Percentiles rank a stretch among this genome's conserved stretches.
Conservation (phyloP, 2,888 invertebrate species). For the Salticus scenicus region DNA sequence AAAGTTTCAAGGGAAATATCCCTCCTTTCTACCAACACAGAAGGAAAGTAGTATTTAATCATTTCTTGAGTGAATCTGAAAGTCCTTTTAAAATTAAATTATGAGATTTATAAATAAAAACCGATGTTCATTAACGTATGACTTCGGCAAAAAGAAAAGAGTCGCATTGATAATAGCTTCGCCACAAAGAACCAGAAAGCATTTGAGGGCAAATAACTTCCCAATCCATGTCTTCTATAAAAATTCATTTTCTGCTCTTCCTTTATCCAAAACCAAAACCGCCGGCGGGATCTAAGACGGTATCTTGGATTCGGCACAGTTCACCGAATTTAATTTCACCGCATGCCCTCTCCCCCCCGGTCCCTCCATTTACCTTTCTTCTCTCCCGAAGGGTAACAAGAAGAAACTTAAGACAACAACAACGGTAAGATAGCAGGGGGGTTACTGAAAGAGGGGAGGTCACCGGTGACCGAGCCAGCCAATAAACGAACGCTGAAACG, state of each 20-base stretch:
- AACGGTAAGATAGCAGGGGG: not conserved
- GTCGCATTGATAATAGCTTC: not conserved
- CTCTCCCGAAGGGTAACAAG: slow-evolving; percentile 19
- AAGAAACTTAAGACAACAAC: slow-evolving; percentile 37
- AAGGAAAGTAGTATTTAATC: not conserved
- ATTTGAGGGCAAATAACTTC: not conserved
- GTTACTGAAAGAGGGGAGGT: not conserved
- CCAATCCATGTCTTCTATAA: not conserved
- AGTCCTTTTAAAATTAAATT: not conserved
- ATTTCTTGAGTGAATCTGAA: not conserved
- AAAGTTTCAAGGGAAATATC: too few species aligned
- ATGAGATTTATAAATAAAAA: slow-evolving; percentile 4
- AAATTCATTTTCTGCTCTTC: slow-evolving; percentile 6
- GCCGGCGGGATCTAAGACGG: not conserved
- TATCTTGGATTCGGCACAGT: slow-evolving; percentile 23
- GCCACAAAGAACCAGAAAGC: not conserved
- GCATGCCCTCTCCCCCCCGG: slow-evolving; percentile 22
- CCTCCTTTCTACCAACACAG: too few species aligned
- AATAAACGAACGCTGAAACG: slow-evolving; percentile 37
- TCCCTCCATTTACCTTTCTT: too few species aligned
- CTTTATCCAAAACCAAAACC: not conserved
- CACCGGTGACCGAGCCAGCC: slow-evolving; percentile 20
- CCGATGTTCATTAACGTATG: not conserved
- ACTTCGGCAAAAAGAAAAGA: not conserved
- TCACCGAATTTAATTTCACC: slow-evolving; percentile 52